Percentiles rank a stretch among this genome's conserved stretches.
Evolutionary conservation across 2,113 vertebrate species (phyloP).

Genomic region (Peromyscus leucopus): DNA sequence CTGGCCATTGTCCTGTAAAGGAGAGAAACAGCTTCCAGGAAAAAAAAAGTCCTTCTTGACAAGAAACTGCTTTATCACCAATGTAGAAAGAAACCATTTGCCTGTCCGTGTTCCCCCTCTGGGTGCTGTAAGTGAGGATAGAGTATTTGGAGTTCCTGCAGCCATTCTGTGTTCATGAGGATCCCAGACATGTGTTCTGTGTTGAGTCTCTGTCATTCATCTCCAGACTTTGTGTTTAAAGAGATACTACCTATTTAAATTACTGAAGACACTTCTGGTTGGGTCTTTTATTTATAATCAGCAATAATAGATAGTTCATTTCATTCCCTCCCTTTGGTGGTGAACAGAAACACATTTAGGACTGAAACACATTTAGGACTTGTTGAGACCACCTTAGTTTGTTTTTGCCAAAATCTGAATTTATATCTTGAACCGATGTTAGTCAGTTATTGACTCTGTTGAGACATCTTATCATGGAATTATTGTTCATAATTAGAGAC

Average conservation of each 20-base stretch:
- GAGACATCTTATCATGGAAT: constrained; percentile 58
- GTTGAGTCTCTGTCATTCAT: neutral
- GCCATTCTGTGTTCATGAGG: neutral
- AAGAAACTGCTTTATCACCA: neutral
- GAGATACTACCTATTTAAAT: neutral
- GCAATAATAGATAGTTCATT: neutral
- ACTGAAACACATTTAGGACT: constrained; percentile 8
- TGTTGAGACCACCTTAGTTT: constrained; percentile 2
- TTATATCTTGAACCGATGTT: constrained; percentile 31
- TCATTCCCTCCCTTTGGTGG: neutral
- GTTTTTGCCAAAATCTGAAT: constrained; percentile 46
- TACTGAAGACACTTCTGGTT: neutral
- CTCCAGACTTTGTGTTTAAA: neutral
- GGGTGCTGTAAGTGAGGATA: neutral
- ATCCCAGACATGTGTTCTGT: neutral
- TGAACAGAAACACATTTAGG: constrained; percentile 8
- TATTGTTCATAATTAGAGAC: constrained; percentile 56
- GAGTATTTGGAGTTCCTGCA: neutral
- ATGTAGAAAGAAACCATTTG: neutral
- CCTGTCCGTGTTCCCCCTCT: neutral
- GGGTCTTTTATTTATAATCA: neutral
- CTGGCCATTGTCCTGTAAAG: neutral
- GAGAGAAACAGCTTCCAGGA: neutral
- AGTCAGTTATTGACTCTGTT: constrained; percentile 52
- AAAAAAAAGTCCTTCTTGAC: neutral